Evolutionary conservation across 2,888 invertebrate genomes (phyloP).

Genomic region (Nephrotoma appendiculata): DNA sequence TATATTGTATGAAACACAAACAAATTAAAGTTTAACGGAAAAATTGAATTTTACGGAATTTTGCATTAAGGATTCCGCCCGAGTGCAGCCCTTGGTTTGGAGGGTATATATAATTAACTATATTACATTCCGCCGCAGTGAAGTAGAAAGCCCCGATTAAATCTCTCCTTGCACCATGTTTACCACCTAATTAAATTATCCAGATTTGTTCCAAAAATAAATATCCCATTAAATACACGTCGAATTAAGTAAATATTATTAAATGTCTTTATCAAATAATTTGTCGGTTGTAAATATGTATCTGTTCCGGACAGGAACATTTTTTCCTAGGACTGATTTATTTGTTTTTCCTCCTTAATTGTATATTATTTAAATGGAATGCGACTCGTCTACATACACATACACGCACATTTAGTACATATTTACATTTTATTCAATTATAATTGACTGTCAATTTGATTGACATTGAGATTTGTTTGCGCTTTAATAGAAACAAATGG

Average conservation of each 20-base stretch:
- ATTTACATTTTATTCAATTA: conserved; percentile 1
- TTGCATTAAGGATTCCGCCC: too few relatives aligned
- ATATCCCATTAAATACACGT: not conserved
- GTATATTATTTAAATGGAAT: not conserved
- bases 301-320: not conserved
- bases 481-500: not conserved
- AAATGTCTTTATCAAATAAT: not conserved
- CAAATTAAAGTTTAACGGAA: too few relatives aligned
- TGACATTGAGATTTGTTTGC: not conserved
- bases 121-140: too few relatives aligned
- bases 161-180: not conserved
- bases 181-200: not conserved
- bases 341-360: not conserved
- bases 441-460: conserved; percentile 4
- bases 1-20: too few relatives aligned
- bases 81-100: too few relatives aligned
- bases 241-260: not conserved
- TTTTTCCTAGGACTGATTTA: not conserved
- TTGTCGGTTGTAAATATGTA: not conserved
- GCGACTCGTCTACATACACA: not conserved
- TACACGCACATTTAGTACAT: not conserved
- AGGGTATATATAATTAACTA: too few relatives aligned
- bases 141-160: too few relatives aligned
- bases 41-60: too few relatives aligned
- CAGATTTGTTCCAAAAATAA: not conserved